Conservation (phyloP, 2,113 vertebrate genomes). For the Pagrus major region DNA sequence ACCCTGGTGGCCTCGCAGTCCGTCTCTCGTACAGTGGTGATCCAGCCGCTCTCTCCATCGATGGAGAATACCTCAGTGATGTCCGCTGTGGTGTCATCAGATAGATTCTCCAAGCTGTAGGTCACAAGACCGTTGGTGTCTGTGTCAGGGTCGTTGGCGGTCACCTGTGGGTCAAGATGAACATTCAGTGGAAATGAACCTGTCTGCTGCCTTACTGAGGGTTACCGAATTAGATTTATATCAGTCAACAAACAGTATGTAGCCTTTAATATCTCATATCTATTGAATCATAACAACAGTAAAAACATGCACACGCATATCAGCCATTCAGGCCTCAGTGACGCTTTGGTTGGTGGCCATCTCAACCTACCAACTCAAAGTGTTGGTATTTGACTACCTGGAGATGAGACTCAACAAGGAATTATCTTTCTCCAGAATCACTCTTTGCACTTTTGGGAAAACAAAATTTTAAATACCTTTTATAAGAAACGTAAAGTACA, state of each 20-base stretch:
- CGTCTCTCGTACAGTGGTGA: conserved; percentile 87
- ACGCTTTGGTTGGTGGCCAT: too few relatives aligned
- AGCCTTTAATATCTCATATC: too few relatives aligned
- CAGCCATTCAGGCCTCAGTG: too few relatives aligned
- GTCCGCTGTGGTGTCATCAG: conserved; percentile 76
- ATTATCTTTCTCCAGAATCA: too few relatives aligned
- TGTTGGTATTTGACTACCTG: too few relatives aligned
- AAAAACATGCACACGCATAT: too few relatives aligned
- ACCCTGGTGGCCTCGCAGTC: conserved; percentile 89
- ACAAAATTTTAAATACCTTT: background rate
- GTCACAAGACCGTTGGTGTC: conserved; percentile 92
- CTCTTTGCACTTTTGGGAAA: background rate
- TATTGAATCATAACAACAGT: too few relatives aligned
- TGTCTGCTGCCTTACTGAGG: background rate
- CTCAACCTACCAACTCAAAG: too few relatives aligned
- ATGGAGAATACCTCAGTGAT: conserved; percentile 89
- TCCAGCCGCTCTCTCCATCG: conserved; percentile 93
- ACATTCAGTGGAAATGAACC: background rate
- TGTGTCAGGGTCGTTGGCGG: conserved; percentile 94
- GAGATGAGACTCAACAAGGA: too few relatives aligned
- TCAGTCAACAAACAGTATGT: too few relatives aligned
- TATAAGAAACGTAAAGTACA: background rate
- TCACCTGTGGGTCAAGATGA: conserved; percentile 86
- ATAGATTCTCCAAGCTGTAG: conserved; percentile 88
- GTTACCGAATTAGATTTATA: too few relatives aligned